Conservation (phyloP, 2,797 vertebrate species). For the Bradypodion pumilum region DNA sequence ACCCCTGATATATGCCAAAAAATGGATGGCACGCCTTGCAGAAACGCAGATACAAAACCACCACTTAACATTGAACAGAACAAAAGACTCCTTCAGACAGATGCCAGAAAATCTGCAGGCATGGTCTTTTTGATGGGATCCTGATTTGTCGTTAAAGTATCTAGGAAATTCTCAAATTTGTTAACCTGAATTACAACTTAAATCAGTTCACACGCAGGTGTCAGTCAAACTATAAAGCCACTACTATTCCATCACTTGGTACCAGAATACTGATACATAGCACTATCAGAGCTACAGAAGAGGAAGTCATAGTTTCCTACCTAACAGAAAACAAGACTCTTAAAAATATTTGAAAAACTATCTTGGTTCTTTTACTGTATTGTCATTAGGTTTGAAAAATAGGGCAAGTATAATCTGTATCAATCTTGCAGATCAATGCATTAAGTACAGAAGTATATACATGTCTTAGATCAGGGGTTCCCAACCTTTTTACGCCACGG, state of each 20-base stretch:
- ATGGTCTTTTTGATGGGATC: neutral
- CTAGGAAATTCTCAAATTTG: slow-evolving; percentile 23
- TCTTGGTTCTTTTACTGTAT: slow-evolving; percentile 13
- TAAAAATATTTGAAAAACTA: slow-evolving; percentile 15
- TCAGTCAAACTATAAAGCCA: slow-evolving; percentile 3
- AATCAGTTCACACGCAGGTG: neutral
- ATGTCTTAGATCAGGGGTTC: too few relatives aligned
- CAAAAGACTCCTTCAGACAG: too few relatives aligned
- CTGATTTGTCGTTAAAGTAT: slow-evolving; percentile 2
- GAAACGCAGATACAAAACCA: neutral
- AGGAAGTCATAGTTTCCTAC: slow-evolving; percentile 37
- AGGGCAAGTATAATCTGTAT: slow-evolving; percentile 32
- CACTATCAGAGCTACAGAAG: slow-evolving; percentile 53
- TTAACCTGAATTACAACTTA: slow-evolving; percentile 15
- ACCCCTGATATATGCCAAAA: neutral
- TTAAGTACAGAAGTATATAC: neutral
- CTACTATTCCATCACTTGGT: neutral
- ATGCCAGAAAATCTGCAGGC: slow-evolving; percentile 5
- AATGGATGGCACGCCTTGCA: neutral
- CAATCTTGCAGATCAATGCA: slow-evolving; percentile 23
- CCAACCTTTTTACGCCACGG: too few relatives aligned
- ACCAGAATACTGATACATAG: slow-evolving; percentile 31
- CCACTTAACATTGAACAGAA: neutral
- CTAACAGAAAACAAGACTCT: slow-evolving; percentile 37
- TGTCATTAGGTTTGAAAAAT: neutral